A percentile compares a stretch with the other conserved stretches of the same genome.
These are phyloP conservation scores for Brachirus orientalis DNA, from an alignment of 2,113 vertebrate species.

Conservation along the genomic window DNA sequence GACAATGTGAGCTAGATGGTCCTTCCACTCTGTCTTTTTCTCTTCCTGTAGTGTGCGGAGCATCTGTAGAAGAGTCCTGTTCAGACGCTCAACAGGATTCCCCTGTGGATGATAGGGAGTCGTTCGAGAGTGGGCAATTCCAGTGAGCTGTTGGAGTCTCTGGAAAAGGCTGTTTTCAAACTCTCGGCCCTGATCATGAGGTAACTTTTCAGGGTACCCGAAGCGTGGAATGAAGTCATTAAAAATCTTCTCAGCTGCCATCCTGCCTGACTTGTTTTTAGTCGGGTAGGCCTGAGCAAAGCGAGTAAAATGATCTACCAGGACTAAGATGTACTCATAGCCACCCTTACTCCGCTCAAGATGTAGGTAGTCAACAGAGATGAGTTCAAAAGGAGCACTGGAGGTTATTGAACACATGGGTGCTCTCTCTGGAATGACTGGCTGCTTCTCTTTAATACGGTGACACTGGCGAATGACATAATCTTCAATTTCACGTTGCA, in stretches of 20 bases:
- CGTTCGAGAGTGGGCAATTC: not conserved
- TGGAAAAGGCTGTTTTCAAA: conserved; percentile 22
- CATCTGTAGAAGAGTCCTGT: conserved; percentile 9
- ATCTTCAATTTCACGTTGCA: no score
- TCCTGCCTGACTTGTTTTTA: conserved; percentile 14
- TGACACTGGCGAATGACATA: no score
- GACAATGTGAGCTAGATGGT: not conserved
- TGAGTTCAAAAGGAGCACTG: not conserved
- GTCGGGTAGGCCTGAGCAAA: conserved; percentile 1
- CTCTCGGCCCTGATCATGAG: conserved; percentile 45
- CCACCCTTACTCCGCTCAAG: not conserved
- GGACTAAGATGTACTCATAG: not conserved
- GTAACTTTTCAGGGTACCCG: conserved; percentile 40
- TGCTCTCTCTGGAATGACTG: no score
- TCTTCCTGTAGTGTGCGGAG: not conserved
- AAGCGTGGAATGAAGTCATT: conserved; percentile 19
- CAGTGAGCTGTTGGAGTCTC: not conserved
- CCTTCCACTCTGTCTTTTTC: conserved; percentile 1
- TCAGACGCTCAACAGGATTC: not conserved
- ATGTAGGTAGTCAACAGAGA: not conserved
- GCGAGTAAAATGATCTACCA: not conserved
- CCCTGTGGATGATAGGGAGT: conserved; percentile 9
- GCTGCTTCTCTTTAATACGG: no score
- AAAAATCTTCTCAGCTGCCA: conserved; percentile 1
- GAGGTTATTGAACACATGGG: no score